phyloP scores from a whole-genome alignment of 2,888 invertebrate species.

The Diachrysia chrysitis region DNA sequence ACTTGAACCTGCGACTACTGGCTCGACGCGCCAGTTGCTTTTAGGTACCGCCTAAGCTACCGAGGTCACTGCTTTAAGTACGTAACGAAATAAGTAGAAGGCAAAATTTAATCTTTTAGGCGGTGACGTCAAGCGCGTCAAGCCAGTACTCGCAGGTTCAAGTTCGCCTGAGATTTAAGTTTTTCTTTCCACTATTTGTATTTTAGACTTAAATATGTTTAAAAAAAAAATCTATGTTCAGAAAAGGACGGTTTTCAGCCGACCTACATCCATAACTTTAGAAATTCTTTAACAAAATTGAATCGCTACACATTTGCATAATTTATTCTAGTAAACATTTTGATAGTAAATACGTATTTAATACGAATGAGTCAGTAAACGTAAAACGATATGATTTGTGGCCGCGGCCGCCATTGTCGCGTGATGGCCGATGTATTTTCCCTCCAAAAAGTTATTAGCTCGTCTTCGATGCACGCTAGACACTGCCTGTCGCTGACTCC shows the following conservation, averaged over 20 bases:
- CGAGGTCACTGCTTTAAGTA: too few species aligned
- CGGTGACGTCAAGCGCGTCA: too few species aligned
- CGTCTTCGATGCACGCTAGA: conserved; percentile 78
- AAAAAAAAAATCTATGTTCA: too few species aligned
- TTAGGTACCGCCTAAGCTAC: too few species aligned
- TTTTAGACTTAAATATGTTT: too few species aligned
- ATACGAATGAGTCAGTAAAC: conserved; percentile 53
- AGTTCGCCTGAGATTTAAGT: too few species aligned
- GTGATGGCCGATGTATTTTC: conserved; percentile 76
- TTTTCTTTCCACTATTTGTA: too few species aligned
- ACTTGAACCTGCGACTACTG: too few species aligned
- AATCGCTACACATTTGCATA: conserved; percentile 22
- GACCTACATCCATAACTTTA: conserved; percentile 8
- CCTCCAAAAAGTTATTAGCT: conserved; percentile 72
- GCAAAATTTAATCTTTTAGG: too few species aligned
- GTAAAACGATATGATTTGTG: conserved; percentile 61
- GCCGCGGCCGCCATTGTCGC: conserved; percentile 64
- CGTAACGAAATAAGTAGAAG: too few species aligned
- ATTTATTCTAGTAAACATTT: conserved; percentile 46
- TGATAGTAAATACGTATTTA: conserved; percentile 20
- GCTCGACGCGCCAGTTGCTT: too few species aligned
- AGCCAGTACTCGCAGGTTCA: too few species aligned
- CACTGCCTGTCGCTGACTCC: conserved; percentile 80
- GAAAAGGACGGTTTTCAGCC: not conserved
- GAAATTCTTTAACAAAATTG: conserved; percentile 23